Conservation (phyloP, 2,888 invertebrate genomes). For the Drosophila anomelani region DNA sequence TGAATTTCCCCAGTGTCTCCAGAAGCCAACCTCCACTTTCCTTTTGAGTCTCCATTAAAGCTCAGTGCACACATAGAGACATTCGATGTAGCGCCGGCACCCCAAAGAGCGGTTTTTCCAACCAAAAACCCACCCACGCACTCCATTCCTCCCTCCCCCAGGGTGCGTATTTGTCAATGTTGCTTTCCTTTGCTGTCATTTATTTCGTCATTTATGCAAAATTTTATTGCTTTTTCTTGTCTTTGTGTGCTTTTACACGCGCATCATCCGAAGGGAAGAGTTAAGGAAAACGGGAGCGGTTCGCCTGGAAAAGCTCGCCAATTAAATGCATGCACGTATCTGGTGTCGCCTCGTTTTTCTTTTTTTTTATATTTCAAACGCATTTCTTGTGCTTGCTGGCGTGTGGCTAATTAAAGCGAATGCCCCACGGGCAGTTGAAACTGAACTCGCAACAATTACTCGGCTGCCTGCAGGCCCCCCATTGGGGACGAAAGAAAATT, state of each 20-base stretch:
- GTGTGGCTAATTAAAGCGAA: constrained; percentile 69
- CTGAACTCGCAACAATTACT: constrained; percentile 57
- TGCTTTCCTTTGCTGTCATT: constrained; percentile 78
- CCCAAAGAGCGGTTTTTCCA: constrained; percentile 30
- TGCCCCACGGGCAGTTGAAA: constrained; percentile 41
- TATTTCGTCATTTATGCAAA: constrained; percentile 82
- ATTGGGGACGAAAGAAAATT: constrained; percentile 34
- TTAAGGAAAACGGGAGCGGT: constrained; percentile 17
- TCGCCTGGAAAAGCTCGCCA: constrained; percentile 47
- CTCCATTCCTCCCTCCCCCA: constrained; percentile 7
- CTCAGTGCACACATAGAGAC: constrained; percentile 41
- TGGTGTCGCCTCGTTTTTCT: constrained; percentile 20
- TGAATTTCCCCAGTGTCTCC: constrained; percentile 58
- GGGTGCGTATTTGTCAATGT: constrained; percentile 69
- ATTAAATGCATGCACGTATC: constrained; percentile 70
- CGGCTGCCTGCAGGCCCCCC: constrained; percentile 22
- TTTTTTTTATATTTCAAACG: constrained; percentile 32
- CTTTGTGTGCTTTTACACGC: constrained; percentile 28
- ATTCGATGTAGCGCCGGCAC: constrained; percentile 36
- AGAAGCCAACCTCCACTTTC: constrained; percentile 34
- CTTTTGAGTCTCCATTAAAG: constrained; percentile 34
- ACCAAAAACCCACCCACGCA: constrained; percentile 15
- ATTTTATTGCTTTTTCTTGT: constrained; percentile 76
- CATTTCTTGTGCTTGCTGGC: constrained; percentile 53
- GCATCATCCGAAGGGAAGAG: constrained; percentile 21